These are phyloP conservation scores for Stenotaenia linearis DNA, from an alignment of 2,888 invertebrate species.

Conservation along the genomic window DNA sequence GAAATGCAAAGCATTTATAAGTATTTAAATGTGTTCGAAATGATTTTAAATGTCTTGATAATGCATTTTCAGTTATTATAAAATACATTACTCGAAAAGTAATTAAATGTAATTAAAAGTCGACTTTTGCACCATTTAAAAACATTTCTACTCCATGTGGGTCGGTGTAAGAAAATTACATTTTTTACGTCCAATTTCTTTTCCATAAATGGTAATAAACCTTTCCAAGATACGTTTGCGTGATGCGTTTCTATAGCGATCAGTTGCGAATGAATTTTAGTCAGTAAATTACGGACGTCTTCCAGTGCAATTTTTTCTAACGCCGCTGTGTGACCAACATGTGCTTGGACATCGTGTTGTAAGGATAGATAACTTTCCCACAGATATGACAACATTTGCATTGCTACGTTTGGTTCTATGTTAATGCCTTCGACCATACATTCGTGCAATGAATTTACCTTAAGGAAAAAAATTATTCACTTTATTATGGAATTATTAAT, in stretches of 20 bases:
- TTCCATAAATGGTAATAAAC: background rate
- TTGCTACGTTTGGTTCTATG: background rate
- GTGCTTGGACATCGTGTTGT: constrained; percentile 14
- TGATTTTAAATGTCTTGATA: no score
- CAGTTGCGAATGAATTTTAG: constrained; percentile 13
- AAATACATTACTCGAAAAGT: no score
- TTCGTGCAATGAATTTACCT: constrained; percentile 28
- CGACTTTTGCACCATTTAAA: no score
- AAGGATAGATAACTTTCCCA: constrained; percentile 28
- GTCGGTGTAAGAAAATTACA: no score
- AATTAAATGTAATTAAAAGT: no score
- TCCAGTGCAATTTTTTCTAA: constrained; percentile 26
- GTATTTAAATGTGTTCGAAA: no score
- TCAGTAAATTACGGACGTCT: background rate
- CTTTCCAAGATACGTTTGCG: background rate
- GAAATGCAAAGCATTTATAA: no score
- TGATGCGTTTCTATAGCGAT: background rate
- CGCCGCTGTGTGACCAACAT: background rate
- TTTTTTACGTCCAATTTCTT: background rate
- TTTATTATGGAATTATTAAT: no score
- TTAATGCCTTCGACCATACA: constrained; percentile 30
- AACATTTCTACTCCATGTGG: no score
- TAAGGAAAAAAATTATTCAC: no score
- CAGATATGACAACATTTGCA: constrained; percentile 20
- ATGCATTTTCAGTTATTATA: no score